Percentiles rank a stretch among this genome's conserved stretches.
These are phyloP conservation scores for Bhutanitis thaidina DNA, from an alignment of 2,888 invertebrate genomes.

Conservation along the genomic window DNA sequence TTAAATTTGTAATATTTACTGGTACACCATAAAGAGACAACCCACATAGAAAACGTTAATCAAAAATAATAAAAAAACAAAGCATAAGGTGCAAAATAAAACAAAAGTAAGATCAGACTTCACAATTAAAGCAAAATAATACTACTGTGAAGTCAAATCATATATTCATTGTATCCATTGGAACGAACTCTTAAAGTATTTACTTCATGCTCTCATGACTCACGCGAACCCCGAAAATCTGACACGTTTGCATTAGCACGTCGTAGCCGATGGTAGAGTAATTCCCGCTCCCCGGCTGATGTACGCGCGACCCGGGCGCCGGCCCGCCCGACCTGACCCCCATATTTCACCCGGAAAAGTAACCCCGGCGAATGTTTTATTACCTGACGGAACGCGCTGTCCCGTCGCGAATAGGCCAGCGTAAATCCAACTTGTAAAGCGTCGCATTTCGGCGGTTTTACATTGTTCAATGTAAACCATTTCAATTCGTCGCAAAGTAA, in stretches of 20 bases:
- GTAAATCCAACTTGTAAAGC: conserved; percentile 36
- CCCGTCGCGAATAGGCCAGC: conserved; percentile 36
- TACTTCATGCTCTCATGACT: too few relatives aligned
- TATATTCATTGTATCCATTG: too few relatives aligned
- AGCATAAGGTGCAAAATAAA: too few relatives aligned
- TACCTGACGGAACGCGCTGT: conserved; percentile 63
- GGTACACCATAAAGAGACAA: too few relatives aligned
- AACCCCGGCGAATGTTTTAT: conserved; percentile 63
- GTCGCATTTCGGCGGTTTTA: not conserved
- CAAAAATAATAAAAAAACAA: too few relatives aligned
- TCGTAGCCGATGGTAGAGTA: conserved; percentile 45
- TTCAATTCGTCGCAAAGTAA: not conserved
- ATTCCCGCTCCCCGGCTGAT: conserved; percentile 43
- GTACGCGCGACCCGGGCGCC: conserved; percentile 43
- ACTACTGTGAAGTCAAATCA: too few relatives aligned
- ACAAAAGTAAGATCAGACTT: too few relatives aligned
- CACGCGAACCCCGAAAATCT: conserved; percentile 21
- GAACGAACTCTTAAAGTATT: too few relatives aligned
- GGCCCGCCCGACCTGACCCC: conserved; percentile 49
- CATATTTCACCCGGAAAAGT: conserved; percentile 56
- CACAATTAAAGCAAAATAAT: too few relatives aligned
- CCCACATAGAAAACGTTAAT: too few relatives aligned
- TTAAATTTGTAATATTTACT: too few relatives aligned
- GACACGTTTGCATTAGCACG: conserved; percentile 37
- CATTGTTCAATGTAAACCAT: not conserved